Conservation (phyloP, 2,888 invertebrate genomes). For the Hylaea fasciaria region DNA sequence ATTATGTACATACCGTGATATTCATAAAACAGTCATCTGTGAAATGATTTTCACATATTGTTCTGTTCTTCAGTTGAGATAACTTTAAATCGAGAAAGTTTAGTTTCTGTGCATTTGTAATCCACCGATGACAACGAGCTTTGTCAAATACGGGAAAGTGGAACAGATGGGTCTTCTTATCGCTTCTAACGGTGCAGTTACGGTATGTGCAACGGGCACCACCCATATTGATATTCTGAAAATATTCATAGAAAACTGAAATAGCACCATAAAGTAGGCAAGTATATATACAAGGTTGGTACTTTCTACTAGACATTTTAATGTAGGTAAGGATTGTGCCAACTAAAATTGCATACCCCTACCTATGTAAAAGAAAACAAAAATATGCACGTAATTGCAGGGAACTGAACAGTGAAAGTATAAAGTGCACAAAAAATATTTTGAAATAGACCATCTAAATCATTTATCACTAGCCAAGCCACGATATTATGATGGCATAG, state of each 20-base stretch:
- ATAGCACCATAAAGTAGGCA: too few relatives aligned
- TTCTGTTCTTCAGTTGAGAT: constrained; percentile 85
- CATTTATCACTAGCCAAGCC: too few relatives aligned
- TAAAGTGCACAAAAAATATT: too few relatives aligned
- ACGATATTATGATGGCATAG: too few relatives aligned
- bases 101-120: constrained; percentile 80
- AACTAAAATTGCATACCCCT: too few relatives aligned
- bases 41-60: constrained; percentile 86
- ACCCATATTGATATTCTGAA: constrained; percentile 72
- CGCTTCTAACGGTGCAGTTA: constrained; percentile 80
- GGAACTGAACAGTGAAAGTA: too few relatives aligned
- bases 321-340: too few relatives aligned
- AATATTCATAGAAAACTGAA: background rate
- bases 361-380: too few relatives aligned
- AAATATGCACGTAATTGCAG: too few relatives aligned
- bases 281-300: too few relatives aligned
- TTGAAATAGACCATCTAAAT: too few relatives aligned
- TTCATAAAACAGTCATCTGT: constrained; percentile 82
- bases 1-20: constrained; percentile 63
- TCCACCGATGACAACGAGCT: constrained; percentile 85
- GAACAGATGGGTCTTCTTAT: constrained; percentile 84
- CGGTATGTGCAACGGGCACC: constrained; percentile 86
- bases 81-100: constrained; percentile 82
- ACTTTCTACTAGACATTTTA: too few relatives aligned
- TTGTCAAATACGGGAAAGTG: constrained; percentile 86